phyloP scores from a whole-genome alignment of 2,113 vertebrate genomes.

The Tetrax tetrax region DNA sequence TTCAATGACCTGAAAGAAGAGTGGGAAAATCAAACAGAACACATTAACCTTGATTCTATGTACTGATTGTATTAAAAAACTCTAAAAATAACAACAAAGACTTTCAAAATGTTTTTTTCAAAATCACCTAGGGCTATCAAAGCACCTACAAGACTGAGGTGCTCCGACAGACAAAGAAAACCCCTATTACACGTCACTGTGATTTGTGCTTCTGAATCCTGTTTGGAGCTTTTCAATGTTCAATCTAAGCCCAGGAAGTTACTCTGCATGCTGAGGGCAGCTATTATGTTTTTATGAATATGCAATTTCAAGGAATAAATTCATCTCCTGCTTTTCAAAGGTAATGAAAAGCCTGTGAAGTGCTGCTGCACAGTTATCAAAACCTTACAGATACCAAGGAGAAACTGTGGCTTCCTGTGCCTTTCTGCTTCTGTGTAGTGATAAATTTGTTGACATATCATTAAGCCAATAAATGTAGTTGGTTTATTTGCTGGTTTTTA shows the following conservation, averaged over 20 bases:
- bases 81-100: neutral
- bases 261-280: neutral
- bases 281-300: neutral
- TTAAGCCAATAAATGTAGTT: neutral
- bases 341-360: neutral
- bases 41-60: neutral
- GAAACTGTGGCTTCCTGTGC: neutral
- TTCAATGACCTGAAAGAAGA: conserved; percentile 88
- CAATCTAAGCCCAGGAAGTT: neutral
- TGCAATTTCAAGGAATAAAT: neutral
- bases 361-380: neutral
- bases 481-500: neutral
- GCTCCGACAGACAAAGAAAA: neutral
- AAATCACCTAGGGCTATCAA: neutral
- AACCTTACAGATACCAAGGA: neutral
- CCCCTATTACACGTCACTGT: neutral
- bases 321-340: neutral
- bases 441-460: neutral
- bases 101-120: neutral
- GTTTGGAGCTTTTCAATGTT: neutral
- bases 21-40: neutral
- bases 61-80: neutral
- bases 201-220: neutral
- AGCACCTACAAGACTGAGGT: neutral
- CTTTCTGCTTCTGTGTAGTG: neutral